These are phyloP conservation scores for Stratiolaelaps scimitus DNA, from an alignment of 1,140 invertebrate species.

Conservation along the genomic window DNA sequence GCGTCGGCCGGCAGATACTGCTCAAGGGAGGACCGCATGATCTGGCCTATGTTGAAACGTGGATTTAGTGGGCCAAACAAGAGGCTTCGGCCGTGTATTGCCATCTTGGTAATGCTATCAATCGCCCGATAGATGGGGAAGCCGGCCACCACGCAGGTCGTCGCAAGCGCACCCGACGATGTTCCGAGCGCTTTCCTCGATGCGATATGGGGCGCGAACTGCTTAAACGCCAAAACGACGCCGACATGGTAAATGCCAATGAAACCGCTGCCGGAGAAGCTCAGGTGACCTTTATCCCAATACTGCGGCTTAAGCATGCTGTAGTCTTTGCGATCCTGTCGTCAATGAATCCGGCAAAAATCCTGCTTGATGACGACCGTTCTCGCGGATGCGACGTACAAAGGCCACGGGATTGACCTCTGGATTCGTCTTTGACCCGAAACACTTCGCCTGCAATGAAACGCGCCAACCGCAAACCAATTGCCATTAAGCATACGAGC, in stretches of 20 bases:
- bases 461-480: no score
- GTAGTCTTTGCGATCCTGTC: no score
- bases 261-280: slow-evolving; percentile 42
- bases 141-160: not conserved
- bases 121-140: not conserved
- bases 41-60: not conserved
- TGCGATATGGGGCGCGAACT: slow-evolving; percentile 20
- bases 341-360: no score
- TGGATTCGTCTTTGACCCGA: no score
- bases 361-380: no score
- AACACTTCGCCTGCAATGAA: no score
- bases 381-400: no score
- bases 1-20: not conserved
- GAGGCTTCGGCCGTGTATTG: not conserved
- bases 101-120: not conserved
- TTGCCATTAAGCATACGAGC: no score
- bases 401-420: no score
- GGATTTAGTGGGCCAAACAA: not conserved
- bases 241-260: slow-evolving; percentile 44
- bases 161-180: slow-evolving; percentile 8
- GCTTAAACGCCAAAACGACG: slow-evolving; percentile 42
- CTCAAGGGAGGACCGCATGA: not conserved
- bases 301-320: not conserved
- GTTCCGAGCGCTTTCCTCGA: slow-evolving; percentile 3
- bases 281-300: not conserved